Conservation (phyloP, 2,113 vertebrate genomes). For the Manacus vitellinus region DNA sequence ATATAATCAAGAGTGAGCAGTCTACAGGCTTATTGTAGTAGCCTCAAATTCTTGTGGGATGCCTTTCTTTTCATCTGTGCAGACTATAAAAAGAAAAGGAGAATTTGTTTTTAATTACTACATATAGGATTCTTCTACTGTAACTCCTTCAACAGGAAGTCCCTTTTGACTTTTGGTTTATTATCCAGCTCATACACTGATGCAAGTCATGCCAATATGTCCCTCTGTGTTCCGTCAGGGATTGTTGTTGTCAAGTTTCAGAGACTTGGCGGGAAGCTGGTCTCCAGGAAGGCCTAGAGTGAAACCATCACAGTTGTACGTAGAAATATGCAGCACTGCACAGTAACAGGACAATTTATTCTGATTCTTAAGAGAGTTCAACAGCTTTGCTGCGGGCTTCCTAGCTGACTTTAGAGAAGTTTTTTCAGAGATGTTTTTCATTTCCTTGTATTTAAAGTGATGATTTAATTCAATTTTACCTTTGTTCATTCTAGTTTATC, state of each 20-base stretch:
- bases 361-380: not conserved
- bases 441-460: not conserved
- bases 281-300: too few relatives aligned
- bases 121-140: not conserved
- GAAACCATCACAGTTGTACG: too few relatives aligned
- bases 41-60: not conserved
- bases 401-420: not conserved
- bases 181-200: not conserved
- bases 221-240: not conserved
- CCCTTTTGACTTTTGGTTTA: not conserved
- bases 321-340: not conserved
- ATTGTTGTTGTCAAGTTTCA: not conserved
- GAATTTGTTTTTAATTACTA: not conserved
- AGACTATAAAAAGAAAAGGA: not conserved
- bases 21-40: not conserved
- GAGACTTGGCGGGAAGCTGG: too few relatives aligned
- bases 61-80: not conserved
- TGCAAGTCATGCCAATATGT: not conserved
- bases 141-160: not conserved
- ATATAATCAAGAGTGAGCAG: not conserved
- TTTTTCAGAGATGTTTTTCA: not conserved
- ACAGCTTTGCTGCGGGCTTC: not conserved
- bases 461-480: not conserved
- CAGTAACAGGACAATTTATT: not conserved
- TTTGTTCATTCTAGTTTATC: not conserved